Percentiles rank a stretch among this genome's conserved stretches.
Conservation (phyloP, 2,797 vertebrate species). For the Phyllotis vaccarum region DNA sequence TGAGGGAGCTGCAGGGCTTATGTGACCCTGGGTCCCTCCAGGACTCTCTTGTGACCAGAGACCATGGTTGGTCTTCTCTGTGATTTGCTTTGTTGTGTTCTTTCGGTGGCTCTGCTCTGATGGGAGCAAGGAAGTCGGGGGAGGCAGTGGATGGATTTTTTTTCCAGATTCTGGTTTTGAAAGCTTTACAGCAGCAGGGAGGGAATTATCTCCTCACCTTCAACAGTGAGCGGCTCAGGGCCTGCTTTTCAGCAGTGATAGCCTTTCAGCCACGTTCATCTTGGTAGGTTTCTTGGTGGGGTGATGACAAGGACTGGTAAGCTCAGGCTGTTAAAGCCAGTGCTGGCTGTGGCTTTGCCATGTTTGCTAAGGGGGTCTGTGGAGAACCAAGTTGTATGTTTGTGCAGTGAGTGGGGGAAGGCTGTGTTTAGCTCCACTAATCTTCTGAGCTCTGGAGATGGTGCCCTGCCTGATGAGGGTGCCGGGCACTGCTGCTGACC, state of each 20-base stretch:
- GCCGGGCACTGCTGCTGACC: not conserved
- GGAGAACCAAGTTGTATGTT: not conserved
- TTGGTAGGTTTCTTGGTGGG: not conserved
- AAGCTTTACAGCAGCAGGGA: not conserved
- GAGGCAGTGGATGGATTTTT: not conserved
- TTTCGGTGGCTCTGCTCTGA: not conserved
- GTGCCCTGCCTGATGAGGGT: not conserved
- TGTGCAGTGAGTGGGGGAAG: not conserved
- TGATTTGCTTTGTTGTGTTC: not conserved
- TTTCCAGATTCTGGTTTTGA: constrained; percentile 19
- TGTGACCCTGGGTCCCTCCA: not conserved
- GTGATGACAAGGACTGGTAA: not conserved
- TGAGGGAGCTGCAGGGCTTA: not conserved
- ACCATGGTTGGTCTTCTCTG: not conserved
- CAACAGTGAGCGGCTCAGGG: not conserved
- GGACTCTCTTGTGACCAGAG: not conserved
- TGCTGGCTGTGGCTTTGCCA: not conserved
- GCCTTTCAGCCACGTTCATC: not conserved
- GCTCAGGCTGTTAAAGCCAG: not conserved
- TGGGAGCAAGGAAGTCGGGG: not conserved
- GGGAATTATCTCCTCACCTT: not conserved
- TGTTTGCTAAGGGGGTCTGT: not conserved
- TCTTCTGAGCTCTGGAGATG: not conserved
- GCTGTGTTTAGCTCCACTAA: fast-evolving
- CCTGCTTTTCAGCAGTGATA: not conserved